Conservation (phyloP, 2,113 vertebrate species). For the Typhlomys cinereus region DNA sequence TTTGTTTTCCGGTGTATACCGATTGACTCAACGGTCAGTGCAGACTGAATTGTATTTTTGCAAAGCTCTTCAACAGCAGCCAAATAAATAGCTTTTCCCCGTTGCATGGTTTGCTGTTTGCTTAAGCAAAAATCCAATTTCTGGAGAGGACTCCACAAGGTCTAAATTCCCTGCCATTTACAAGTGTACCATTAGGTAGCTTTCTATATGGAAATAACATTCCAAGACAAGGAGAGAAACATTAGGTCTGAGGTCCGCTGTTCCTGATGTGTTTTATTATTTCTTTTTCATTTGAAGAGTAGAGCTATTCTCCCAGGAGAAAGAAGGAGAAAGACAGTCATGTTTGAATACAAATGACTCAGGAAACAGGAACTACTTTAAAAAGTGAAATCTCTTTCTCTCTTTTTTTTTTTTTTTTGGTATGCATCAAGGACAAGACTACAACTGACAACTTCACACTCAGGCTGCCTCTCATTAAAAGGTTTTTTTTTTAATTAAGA, state of each 20-base stretch:
- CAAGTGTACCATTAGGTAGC: slow-evolving; percentile 86
- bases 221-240: slow-evolving; percentile 84
- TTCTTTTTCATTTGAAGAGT: slow-evolving; percentile 85
- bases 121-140: slow-evolving; percentile 90
- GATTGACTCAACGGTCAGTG: slow-evolving; percentile 74
- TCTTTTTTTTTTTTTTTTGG: background rate
- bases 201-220: slow-evolving; percentile 89
- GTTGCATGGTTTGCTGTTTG: slow-evolving; percentile 86
- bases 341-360: slow-evolving; percentile 86
- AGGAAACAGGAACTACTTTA: slow-evolving; percentile 79
- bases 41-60: slow-evolving; percentile 82
- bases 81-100: slow-evolving; percentile 86
- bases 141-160: slow-evolving; percentile 83
- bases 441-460: slow-evolving; percentile 77
- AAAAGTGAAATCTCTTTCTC: slow-evolving; percentile 80
- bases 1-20: slow-evolving; percentile 68
- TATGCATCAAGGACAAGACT: slow-evolving; percentile 74
- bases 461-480: slow-evolving; percentile 78
- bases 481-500: slow-evolving; percentile 79
- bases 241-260: slow-evolving; percentile 81
- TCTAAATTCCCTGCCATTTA: slow-evolving; percentile 87
- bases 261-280: slow-evolving; percentile 86
- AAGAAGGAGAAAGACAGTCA: slow-evolving; percentile 73
- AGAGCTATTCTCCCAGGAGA: slow-evolving; percentile 82
- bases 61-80: slow-evolving; percentile 80